Conservation (phyloP, 2,113 vertebrate genomes). For the Trachemys scripta region DNA sequence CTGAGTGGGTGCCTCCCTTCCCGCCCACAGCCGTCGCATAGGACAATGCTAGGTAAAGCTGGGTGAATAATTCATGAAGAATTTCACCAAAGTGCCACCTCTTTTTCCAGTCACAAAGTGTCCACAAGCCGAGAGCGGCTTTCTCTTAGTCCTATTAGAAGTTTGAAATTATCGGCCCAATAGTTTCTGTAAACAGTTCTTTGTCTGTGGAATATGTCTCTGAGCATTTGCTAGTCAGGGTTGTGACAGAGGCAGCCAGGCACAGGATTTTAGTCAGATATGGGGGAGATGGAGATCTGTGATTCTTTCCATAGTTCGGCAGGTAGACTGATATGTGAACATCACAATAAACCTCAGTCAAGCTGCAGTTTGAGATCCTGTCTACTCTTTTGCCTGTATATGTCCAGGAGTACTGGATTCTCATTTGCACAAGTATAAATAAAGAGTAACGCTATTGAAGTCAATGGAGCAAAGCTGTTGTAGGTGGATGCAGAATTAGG, state of each 20-base stretch:
- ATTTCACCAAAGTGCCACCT: not conserved
- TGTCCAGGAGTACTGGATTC: not conserved
- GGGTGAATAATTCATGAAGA: not conserved
- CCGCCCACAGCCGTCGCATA: not conserved
- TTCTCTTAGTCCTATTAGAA: not conserved
- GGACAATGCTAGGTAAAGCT: not conserved
- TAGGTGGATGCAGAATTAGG: not conserved
- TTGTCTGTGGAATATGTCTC: not conserved
- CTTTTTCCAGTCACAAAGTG: not conserved
- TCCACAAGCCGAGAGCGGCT: not conserved
- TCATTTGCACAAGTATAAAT: not conserved
- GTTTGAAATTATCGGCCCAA: not conserved
- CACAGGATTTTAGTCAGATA: constrained; percentile 41
- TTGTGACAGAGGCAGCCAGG: not conserved
- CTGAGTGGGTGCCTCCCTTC: not conserved
- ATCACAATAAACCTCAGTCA: not conserved
- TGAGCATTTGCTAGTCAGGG: not conserved
- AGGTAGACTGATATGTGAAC: not conserved
- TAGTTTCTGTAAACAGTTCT: not conserved
- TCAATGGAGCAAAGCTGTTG: not conserved
- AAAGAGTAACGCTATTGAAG: not conserved
- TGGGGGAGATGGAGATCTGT: constrained; percentile 12
- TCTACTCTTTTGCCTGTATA: not conserved
- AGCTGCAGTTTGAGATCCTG: not conserved
- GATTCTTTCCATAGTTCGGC: not conserved